Percentiles rank a stretch among this genome's conserved stretches.
Evolutionary conservation across 2,797 vertebrate genomes (phyloP).

Genomic region (Helostoma temminkii): DNA sequence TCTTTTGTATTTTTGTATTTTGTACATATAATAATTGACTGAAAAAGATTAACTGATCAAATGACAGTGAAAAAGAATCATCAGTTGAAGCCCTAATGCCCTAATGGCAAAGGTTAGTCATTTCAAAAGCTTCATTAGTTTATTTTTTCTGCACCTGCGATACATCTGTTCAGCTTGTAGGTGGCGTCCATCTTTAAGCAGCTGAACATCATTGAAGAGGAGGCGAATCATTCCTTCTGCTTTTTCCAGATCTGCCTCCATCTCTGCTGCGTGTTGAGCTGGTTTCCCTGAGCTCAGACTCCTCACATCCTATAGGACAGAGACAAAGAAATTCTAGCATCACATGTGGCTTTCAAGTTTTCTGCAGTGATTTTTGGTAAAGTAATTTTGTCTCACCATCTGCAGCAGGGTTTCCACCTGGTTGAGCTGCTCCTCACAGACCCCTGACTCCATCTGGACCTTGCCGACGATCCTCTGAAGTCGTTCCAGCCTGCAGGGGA

Average conservation of each 20-base stretch:
- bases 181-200: constrained; percentile 93
- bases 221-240: constrained; percentile 90
- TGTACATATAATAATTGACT: background rate
- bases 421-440: constrained; percentile 97
- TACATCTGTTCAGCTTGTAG: constrained; percentile 96
- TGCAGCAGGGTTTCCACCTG: constrained; percentile 92
- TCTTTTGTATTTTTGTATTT: too few relatives aligned
- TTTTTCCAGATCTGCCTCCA: constrained; percentile 91
- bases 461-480: constrained; percentile 94
- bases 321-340: background rate
- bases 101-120: background rate
- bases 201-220: constrained; percentile 92
- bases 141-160: constrained; percentile 81
- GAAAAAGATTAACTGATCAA: background rate
- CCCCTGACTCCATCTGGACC: constrained; percentile 94
- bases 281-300: constrained; percentile 85
- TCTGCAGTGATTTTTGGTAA: too few relatives aligned
- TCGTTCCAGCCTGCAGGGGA: constrained; percentile 88
- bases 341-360: accelerated
- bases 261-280: constrained; percentile 83
- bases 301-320: constrained; percentile 85
- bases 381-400: constrained; percentile 82
- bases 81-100: background rate
- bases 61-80: background rate
- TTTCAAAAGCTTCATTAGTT: background rate